Conservation (phyloP, 1,140 invertebrate genomes). For the Drosophila bocki region DNA sequence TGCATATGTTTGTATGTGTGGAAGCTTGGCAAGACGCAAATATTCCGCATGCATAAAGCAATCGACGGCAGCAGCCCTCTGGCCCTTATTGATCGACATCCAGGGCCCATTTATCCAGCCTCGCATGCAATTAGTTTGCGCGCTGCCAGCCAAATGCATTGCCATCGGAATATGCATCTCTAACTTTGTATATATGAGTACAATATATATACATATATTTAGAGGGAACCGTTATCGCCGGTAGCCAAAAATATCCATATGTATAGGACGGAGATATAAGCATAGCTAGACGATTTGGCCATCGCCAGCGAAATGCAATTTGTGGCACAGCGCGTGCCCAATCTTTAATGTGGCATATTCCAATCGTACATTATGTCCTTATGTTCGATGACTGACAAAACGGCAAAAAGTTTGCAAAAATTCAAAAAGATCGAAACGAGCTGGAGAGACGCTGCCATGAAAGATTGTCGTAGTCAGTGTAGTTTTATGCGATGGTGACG, state of each 20-base stretch:
- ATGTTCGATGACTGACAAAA: conserved; percentile 40
- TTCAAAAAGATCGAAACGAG: conserved; percentile 17
- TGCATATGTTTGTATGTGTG: not conserved
- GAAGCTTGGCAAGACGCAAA: conserved; percentile 28
- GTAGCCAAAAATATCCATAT: conserved; percentile 27
- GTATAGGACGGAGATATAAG: not conserved
- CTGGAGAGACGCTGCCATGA: conserved; percentile 18
- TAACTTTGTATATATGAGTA: too few species aligned
- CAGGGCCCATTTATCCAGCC: conserved; percentile 21
- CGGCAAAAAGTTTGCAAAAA: conserved; percentile 17
- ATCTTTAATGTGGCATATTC: conserved; percentile 69
- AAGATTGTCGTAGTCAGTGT: conserved; percentile 32
- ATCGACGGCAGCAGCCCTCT: conserved; percentile 18
- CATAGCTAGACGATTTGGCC: conserved; percentile 40
- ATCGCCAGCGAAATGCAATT: conserved; percentile 59
- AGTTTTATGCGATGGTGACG: conserved; percentile 42
- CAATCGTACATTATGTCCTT: conserved; percentile 57
- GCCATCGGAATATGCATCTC: conserved; percentile 1
- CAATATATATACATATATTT: not conserved
- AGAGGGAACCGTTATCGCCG: conserved; percentile 27
- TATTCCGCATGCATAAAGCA: conserved; percentile 45
- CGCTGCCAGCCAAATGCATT: conserved; percentile 27
- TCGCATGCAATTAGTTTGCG: conserved; percentile 56
- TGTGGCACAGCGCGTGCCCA: conserved; percentile 60
- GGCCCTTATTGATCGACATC: conserved; percentile 28